Evolutionary conservation across 1,140 invertebrate genomes (phyloP).

Genomic region (Lordiphosa mommai): DNA sequence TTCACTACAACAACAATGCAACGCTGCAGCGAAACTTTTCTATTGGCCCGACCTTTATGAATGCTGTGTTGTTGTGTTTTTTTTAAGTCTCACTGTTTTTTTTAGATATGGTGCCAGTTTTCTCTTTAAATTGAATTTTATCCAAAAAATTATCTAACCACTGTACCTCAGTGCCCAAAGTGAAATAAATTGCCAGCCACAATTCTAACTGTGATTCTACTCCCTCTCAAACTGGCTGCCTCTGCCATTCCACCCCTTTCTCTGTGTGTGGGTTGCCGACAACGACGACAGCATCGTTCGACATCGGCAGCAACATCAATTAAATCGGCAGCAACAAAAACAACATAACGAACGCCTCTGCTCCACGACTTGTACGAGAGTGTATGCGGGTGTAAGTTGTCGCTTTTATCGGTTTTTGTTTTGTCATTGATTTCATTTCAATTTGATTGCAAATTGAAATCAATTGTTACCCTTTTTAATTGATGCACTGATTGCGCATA

Average conservation of each 20-base stretch:
- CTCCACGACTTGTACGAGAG: too few relatives aligned
- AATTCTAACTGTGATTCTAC: constrained; percentile 46
- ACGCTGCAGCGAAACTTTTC: too few relatives aligned
- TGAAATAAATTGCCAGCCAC: constrained; percentile 65
- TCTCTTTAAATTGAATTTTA: too few relatives aligned
- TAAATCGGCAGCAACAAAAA: constrained; percentile 25
- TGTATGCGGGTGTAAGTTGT: constrained; percentile 67
- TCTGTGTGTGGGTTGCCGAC: constrained; percentile 6
- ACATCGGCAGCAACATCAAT: constrained; percentile 28
- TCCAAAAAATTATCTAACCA: too few relatives aligned
- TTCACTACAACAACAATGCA: too few relatives aligned
- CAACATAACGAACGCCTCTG: constrained; percentile 26
- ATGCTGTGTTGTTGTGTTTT: too few relatives aligned
- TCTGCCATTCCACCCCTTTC: too few relatives aligned
- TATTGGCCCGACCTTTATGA: too few relatives aligned
- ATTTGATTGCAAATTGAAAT: constrained; percentile 77
- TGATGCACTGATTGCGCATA: constrained; percentile 70
- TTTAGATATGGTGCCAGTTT: too few relatives aligned
- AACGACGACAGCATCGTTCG: constrained; percentile 27
- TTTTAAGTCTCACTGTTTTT: too few relatives aligned
- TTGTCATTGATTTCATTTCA: constrained; percentile 77
- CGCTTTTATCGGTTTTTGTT: constrained; percentile 52
- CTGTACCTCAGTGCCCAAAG: constrained; percentile 25
- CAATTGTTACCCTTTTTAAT: constrained; percentile 61
- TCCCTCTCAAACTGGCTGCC: constrained; percentile 6